Evolutionary conservation across 2,113 vertebrate genomes (phyloP), one percentile per base, ranked within the genome.

Genomic region (Myanophis thanlyinensis): DNA sequence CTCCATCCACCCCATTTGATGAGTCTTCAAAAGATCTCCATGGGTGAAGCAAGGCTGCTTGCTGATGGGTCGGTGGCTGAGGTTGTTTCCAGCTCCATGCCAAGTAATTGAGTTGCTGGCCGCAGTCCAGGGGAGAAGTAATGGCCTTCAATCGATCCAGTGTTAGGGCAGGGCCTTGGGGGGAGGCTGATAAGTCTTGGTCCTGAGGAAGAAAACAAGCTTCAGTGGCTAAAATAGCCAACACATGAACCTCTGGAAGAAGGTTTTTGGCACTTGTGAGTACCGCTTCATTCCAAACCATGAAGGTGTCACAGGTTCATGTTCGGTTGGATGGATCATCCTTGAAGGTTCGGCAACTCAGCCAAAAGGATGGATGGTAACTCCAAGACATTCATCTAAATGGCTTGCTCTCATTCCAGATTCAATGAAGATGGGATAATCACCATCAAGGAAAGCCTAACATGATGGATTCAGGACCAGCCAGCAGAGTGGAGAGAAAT

Each of bases 31-130:
- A 88, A 40, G 30, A 48, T 89, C 67, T 48, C 73, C 27, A 30
- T 49, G 52, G 53, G 23, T 46, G 46, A n/a, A 15, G 2, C 12
- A 18, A 87, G 3, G 49, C 85, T 59, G 67, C 67, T 49, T 1
- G 18, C 67, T 59, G 52, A 53, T 2, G 23, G 67, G 18, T 20
- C 0, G 9, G 62, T 23, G 62, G 90, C n/a, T 62, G 51, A 89
- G 23, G 48, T n/a, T 49, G 9, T 52, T 93, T 87, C 90, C 18
- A 48, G 53, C 93, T 59, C 53, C 1, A 12, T 4, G 22, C 5
- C 13, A 15, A 13, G 62, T 97, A 96, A 97, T 96, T 96, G 96
- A 96, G 92, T 53, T 30, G 3, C 95, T 96, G 97, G 96, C 95
- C 35, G 2, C 0, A 0, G 89, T 97, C 97, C 97, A 97, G 95